These are phyloP conservation scores for Erebia aethiops DNA, from an alignment of 2,888 invertebrate genomes.

Conservation along the genomic window DNA sequence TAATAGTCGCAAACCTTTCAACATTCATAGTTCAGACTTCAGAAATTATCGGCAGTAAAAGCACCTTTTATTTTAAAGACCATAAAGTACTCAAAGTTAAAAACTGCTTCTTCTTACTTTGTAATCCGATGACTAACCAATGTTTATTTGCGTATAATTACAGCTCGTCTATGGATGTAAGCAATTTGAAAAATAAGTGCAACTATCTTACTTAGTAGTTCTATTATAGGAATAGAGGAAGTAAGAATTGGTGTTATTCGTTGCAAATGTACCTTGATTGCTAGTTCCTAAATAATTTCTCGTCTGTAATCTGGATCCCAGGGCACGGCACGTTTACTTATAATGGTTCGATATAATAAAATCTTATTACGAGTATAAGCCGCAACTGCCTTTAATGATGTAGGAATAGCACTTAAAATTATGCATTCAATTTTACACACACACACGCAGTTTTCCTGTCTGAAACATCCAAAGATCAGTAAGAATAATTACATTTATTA, in stretches of 20 bases:
- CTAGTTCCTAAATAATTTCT: slow-evolving; percentile 46
- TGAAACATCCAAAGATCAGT: neutral
- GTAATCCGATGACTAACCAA: slow-evolving; percentile 29
- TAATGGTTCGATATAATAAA: slow-evolving; percentile 76
- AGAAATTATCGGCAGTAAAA: slow-evolving; percentile 81
- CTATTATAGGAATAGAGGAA: slow-evolving; percentile 28
- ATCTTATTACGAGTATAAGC: slow-evolving; percentile 70
- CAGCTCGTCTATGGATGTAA: slow-evolving; percentile 30
- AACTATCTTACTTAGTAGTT: slow-evolving; percentile 9
- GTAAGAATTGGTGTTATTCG: slow-evolving; percentile 25
- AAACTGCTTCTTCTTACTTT: slow-evolving; percentile 34
- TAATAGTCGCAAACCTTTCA: slow-evolving; percentile 74
- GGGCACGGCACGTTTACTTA: slow-evolving; percentile 70
- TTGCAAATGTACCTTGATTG: slow-evolving; percentile 32
- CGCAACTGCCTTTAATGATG: slow-evolving; percentile 65
- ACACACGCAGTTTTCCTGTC: neutral
- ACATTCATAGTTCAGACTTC: slow-evolving; percentile 79
- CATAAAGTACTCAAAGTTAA: slow-evolving; percentile 56
- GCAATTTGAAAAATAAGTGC: slow-evolving; percentile 22
- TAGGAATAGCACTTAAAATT: slow-evolving; percentile 62
- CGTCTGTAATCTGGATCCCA: slow-evolving; percentile 63
- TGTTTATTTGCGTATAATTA: slow-evolving; percentile 38
- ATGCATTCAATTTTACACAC: slow-evolving; percentile 60
- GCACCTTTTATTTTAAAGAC: slow-evolving; percentile 65
- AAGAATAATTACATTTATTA: too few species aligned